Conservation (phyloP, 2,113 vertebrate species). For the Anhinga rufa region DNA sequence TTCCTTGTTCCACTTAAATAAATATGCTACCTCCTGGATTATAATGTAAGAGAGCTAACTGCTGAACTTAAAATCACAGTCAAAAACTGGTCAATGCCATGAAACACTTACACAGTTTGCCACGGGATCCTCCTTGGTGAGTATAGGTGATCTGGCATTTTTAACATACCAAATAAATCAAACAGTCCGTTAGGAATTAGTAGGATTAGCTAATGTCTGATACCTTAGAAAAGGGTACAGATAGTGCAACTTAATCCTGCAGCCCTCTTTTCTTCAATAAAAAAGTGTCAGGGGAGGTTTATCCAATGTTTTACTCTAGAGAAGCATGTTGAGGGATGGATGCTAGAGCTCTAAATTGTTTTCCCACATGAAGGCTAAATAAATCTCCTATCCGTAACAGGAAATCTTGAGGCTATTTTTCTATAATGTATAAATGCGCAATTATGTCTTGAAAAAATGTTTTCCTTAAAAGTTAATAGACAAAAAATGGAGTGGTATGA, state of each 20-base stretch:
- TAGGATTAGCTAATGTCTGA: not conserved
- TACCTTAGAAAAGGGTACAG: not conserved
- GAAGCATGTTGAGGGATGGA: not conserved
- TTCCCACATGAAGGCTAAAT: not conserved
- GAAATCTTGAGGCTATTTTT: not conserved
- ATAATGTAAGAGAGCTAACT: not conserved
- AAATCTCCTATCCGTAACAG: not conserved
- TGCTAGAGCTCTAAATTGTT: not conserved
- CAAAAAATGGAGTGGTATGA: not conserved
- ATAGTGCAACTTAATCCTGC: not conserved
- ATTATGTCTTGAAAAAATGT: not conserved
- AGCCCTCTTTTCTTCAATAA: not conserved
- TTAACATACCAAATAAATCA: not conserved
- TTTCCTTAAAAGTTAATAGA: not conserved
- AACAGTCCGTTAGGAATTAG: not conserved
- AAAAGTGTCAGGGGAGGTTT: not conserved
- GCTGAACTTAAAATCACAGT: not conserved
- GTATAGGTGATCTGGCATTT: not conserved
- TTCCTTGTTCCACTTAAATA: not conserved
- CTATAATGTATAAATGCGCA: not conserved
- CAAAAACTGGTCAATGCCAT: not conserved
- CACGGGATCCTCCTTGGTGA: not conserved
- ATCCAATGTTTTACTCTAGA: not conserved
- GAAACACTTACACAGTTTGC: not conserved
- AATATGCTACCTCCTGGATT: not conserved